A percentile compares a stretch with the other conserved stretches of the same genome.
phyloP scores from a whole-genome alignment of 2,797 vertebrate genomes.

The Pseudochromis fuscus region DNA sequence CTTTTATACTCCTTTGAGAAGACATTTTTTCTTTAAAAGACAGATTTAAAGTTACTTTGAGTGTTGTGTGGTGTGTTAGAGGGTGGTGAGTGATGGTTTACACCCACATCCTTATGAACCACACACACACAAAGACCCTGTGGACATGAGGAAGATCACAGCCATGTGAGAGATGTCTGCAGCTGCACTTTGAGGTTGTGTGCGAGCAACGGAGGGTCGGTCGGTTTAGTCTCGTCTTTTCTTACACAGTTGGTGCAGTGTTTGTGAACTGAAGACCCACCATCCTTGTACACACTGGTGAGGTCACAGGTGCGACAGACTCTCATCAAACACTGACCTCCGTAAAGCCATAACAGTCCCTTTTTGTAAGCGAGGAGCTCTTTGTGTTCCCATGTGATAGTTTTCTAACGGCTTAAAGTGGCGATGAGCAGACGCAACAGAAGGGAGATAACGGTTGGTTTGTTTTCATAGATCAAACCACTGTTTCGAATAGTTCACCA shows the following conservation, averaged over 20 bases:
- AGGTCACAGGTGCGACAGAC: constrained; percentile 61
- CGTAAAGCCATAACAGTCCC: constrained; percentile 36
- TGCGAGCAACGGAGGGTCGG: constrained; percentile 31
- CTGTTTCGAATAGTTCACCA: not conserved
- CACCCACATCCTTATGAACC: constrained; percentile 50
- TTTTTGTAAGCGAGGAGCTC: constrained; percentile 7
- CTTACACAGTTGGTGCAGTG: constrained; percentile 9
- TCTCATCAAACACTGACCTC: constrained; percentile 43
- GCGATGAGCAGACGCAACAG: not conserved
- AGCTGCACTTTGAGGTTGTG: constrained; percentile 73
- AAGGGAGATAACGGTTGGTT: not conserved
- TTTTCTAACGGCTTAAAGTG: constrained; percentile 2
- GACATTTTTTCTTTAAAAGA: constrained; percentile 41
- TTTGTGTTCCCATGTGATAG: constrained; percentile 22
- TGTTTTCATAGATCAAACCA: not conserved
- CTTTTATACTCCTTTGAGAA: constrained; percentile 28
- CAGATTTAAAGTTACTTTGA: constrained; percentile 50
- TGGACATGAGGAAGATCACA: constrained; percentile 70
- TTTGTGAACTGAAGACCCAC: constrained; percentile 3
- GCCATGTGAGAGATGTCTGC: constrained; percentile 68
- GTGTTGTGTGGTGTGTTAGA: constrained; percentile 21
- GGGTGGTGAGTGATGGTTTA: constrained; percentile 66
- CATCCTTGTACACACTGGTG: not conserved
- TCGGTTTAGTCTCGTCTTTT: constrained; percentile 41
- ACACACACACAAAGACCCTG: constrained; percentile 51